phyloP scores from a whole-genome alignment of 1,140 invertebrate genomes.

The Ganaspis sp. region DNA sequence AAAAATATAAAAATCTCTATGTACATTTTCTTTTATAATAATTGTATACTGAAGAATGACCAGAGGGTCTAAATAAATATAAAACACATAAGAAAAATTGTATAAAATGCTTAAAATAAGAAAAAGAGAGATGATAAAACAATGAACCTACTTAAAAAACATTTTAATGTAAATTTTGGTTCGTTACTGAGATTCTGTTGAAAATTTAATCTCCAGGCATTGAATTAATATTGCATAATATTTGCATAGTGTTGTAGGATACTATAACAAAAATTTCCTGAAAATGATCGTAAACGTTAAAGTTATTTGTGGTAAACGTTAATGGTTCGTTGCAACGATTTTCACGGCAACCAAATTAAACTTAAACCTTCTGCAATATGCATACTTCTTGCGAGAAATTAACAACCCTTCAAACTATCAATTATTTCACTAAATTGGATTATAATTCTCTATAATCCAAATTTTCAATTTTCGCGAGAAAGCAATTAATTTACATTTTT shows the following conservation, averaged over 20 bases:
- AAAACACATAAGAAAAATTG: no score
- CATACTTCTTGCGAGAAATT: conserved; percentile 1
- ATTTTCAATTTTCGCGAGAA: not conserved
- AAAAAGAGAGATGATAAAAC: no score
- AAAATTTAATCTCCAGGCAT: no score
- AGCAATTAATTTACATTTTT: no score
- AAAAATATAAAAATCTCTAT: no score
- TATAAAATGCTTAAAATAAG: no score
- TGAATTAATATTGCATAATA: no score
- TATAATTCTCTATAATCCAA: not conserved
- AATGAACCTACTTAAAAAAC: no score
- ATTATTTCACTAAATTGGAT: not conserved
- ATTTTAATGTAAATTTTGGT: not conserved
- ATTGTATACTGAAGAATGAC: no score
- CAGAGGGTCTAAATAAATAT: no score
- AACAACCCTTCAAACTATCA: not conserved
- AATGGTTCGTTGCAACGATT: conserved; percentile 1
- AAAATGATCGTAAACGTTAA: not conserved
- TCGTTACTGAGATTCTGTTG: not conserved
- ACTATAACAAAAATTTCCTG: not conserved
- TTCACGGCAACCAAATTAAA: not conserved
- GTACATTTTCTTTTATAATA: no score
- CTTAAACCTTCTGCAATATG: not conserved
- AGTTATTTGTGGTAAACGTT: conserved; percentile 1
- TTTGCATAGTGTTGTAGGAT: not conserved